These are phyloP conservation scores for Allobates femoralis DNA, from an alignment of 2,797 vertebrate species.

Conservation along the genomic window DNA sequence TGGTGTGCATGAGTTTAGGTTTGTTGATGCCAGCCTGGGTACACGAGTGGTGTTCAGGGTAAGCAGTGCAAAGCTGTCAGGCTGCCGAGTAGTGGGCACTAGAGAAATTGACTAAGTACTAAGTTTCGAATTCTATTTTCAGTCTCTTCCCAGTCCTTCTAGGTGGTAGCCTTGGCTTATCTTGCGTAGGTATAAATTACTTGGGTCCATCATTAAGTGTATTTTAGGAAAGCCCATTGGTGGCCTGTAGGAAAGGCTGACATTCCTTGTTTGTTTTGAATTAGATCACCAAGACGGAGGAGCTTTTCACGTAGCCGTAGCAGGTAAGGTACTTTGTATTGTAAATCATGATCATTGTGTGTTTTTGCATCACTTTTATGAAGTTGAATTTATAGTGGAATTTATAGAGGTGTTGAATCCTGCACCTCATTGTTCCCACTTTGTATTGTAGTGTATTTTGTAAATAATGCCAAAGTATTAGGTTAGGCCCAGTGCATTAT, in stretches of 20 bases:
- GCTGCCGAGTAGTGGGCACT: constrained; percentile 75
- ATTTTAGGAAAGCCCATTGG: constrained; percentile 79
- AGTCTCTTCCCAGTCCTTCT: constrained; percentile 77
- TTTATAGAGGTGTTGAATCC: no score
- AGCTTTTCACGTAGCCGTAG: constrained; percentile 94
- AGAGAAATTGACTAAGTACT: constrained; percentile 78
- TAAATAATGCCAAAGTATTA: no score
- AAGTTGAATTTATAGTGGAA: no score
- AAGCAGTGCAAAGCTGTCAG: constrained; percentile 80
- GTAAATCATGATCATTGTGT: no score
- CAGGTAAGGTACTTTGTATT: constrained; percentile 78
- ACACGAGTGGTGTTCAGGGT: constrained; percentile 79
- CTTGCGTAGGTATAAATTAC: constrained; percentile 76
- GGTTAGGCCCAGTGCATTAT: no score
- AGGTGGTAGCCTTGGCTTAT: constrained; percentile 73
- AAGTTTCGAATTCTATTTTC: constrained; percentile 79
- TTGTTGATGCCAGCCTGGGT: constrained; percentile 80
- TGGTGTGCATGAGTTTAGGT: constrained; percentile 82
- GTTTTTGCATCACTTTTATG: no score
- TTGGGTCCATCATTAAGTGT: constrained; percentile 82
- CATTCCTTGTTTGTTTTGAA: constrained; percentile 77
- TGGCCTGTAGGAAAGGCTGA: constrained; percentile 66
- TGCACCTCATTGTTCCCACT: no score
- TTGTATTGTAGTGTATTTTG: not conserved
- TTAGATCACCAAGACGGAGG: constrained; percentile 92